Percentiles rank a stretch among this genome's conserved stretches.
Conservation (phyloP, 1,140 invertebrate species). For the Himalopsyche phryganea region DNA sequence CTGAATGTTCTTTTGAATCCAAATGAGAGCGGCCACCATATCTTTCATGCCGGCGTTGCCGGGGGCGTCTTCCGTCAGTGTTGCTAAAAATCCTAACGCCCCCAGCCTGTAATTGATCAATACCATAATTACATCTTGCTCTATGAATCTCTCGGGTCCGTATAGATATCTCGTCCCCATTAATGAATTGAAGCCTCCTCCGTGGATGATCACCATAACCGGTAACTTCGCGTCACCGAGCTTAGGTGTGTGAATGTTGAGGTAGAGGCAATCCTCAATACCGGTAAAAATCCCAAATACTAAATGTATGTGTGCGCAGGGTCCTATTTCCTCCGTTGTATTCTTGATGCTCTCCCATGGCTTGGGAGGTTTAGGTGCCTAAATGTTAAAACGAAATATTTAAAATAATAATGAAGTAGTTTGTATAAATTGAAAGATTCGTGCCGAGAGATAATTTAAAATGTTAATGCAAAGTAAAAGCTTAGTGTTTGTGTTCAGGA, state of each 20-base stretch:
- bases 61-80: conserved; percentile 43
- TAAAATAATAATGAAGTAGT: no score
- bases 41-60: conserved; percentile 36
- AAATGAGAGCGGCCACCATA: conserved; percentile 37
- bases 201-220: conserved; percentile 42
- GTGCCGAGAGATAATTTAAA: no score
- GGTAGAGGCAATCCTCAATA: conserved; percentile 62
- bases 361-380: no score
- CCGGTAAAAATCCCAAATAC: conserved; percentile 35
- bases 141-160: conserved; percentile 43
- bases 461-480: no score
- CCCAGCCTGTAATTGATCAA: conserved; percentile 51
- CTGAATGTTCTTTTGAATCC: conserved; percentile 52
- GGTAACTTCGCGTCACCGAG: conserved; percentile 28
- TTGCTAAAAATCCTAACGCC: conserved; percentile 54
- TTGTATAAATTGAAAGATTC: no score
- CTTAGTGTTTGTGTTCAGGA: no score
- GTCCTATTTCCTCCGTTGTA: no score
- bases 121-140: conserved; percentile 49
- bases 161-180: conserved; percentile 16
- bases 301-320: no score
- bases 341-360: no score
- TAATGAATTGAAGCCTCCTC: conserved; percentile 43
- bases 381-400: no score
- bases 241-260: conserved; percentile 62